phyloP scores from a whole-genome alignment of 2,113 vertebrate species.

The Alethe castanea region DNA sequence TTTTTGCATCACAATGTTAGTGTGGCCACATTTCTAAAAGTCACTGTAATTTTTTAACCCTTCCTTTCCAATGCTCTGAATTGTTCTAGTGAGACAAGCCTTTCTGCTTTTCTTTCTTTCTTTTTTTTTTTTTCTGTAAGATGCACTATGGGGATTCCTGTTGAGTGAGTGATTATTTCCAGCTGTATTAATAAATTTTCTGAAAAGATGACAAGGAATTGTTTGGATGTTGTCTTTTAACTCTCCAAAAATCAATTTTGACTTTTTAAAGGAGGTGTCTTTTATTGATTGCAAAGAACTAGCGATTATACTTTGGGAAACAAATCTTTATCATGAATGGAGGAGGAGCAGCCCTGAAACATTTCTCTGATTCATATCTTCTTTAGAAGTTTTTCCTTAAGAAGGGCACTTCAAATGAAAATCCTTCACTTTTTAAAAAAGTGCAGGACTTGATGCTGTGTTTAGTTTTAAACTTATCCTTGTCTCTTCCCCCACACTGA shows the following conservation, averaged over 20 bases:
- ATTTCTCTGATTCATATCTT: background rate
- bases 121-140: background rate
- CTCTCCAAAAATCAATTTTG: background rate
- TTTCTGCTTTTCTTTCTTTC: background rate
- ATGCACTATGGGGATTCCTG: background rate
- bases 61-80: background rate
- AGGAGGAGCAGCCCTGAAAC: background rate
- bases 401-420: background rate
- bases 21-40: background rate
- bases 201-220: background rate
- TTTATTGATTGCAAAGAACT: background rate
- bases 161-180: background rate
- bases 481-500: background rate
- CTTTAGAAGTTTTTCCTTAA: background rate
- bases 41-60: background rate
- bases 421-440: background rate
- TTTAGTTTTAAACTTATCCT: background rate
- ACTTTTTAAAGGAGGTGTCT: background rate
- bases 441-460: background rate
- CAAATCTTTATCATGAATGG: background rate
- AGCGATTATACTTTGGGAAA: background rate
- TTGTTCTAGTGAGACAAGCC: background rate
- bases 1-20: background rate
- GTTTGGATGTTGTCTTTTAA: constrained; percentile 4
- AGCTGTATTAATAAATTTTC: constrained; percentile 10